phyloP scores from a whole-genome alignment of 2,888 invertebrate species.

The Pseudoips prasinana region DNA sequence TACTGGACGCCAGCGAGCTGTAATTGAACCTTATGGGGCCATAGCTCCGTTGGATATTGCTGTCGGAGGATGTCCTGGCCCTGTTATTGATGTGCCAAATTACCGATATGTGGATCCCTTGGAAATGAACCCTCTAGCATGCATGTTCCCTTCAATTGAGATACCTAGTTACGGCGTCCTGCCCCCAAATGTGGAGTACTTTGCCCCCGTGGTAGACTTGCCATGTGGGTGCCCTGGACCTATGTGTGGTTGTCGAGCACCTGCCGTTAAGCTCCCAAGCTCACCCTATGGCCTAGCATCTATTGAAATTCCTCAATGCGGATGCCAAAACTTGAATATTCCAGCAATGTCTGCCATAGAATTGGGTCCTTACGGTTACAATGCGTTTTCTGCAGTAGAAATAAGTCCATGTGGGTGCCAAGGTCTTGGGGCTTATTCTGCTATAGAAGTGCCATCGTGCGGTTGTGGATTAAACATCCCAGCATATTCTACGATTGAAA shows the following conservation, averaged over 20 bases:
- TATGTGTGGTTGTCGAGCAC: constrained; percentile 20
- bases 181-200: constrained; percentile 11
- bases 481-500: neutral
- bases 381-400: too few relatives aligned
- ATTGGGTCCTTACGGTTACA: too few relatives aligned
- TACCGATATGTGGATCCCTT: constrained; percentile 21
- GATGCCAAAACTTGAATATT: constrained; percentile 15
- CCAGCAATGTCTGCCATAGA: constrained; percentile 3
- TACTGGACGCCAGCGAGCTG: constrained; percentile 19
- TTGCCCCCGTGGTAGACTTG: constrained; percentile 13
- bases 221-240: constrained; percentile 24
- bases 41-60: constrained; percentile 6
- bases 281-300: constrained; percentile 8
- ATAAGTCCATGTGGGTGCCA: neutral
- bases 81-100: constrained; percentile 24
- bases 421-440: constrained; percentile 1
- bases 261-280: constrained; percentile 23
- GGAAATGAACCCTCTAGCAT: constrained; percentile 20
- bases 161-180: constrained; percentile 10
- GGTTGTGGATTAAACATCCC: constrained; percentile 4
- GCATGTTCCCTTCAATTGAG: constrained; percentile 22
- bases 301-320: constrained; percentile 25
- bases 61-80: constrained; percentile 4
- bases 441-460: constrained; percentile 26
- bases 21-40: constrained; percentile 15